Base-by-base conservation (phyloP, 2,888 invertebrate genomes). In the Netelia inedita region DNA sequence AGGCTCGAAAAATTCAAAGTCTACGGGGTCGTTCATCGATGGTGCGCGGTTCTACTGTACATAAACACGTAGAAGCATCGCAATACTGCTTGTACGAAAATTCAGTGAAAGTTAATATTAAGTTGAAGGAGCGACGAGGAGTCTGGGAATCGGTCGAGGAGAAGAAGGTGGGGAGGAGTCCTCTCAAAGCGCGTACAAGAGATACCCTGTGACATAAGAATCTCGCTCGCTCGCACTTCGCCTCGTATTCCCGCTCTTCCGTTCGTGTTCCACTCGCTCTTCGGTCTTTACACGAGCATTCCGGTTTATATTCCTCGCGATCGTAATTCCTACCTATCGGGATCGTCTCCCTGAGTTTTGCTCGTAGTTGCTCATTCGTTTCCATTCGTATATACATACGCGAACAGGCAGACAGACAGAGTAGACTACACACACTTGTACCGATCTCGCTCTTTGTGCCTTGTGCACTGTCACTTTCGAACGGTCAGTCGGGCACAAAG, bases 391-490 rank as follows among this genome's bases (percentile, higher is more conserved):
- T 28, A 65, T 14, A 35, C 10, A 14, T 6, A 61, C 3, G 35
- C 10, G 6, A 1, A 21, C 11, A 23, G 14, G 8, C 5, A 14
- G 14, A 35, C 28, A 41, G 2, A n/a, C n/a, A n/a, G n/a, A n/a
- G n/a, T n/a, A n/a, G n/a, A n/a, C n/a, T n/a, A 14, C 3, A 2
- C 14, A 46, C 14, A 46, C 14, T 2, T 46, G 11, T 11, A 46
- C 61, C 68, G 59, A 59, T 82, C 71, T 66, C 63, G 46, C 28
- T 74, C 73, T 71, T 82, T 82, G 85, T 81, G 80, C 75, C 82
- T 78, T 79, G 87, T 88, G 88, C 90, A 92, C 93, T 93, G 91
- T 93, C 92, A 93, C 93, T 93, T 93, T 93, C 92, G 89, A 91
- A 89, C 89, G 91, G 89, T 89, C 93, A 86, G 88, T 89, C 91